These are phyloP conservation scores for Trachymyrmex cornetzi DNA, from an alignment of 1,140 invertebrate species.

Conservation along the genomic window DNA sequence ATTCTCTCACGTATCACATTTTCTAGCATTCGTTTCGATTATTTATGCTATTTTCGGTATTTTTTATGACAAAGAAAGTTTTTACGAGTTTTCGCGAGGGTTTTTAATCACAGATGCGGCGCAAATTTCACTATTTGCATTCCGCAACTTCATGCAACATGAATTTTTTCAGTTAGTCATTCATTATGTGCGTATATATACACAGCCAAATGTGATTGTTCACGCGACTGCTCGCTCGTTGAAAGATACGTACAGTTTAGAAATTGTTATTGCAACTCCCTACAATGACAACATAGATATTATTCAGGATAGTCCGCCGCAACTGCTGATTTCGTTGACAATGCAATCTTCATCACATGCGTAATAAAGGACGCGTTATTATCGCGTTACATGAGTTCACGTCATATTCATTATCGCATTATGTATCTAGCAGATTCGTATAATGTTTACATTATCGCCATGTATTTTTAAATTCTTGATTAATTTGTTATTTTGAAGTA, in stretches of 20 bases:
- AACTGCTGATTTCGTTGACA: constrained; percentile 31
- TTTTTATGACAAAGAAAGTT: not conserved
- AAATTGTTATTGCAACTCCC: constrained; percentile 55
- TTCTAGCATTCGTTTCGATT: not conserved
- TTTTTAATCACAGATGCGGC: not conserved
- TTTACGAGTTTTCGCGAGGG: not conserved
- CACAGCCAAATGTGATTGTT: constrained; percentile 21
- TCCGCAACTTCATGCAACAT: not conserved
- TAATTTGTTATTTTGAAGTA: not conserved
- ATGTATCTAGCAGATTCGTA: not conserved
- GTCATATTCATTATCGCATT: not conserved
- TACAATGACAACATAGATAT: constrained; percentile 47
- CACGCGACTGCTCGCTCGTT: not conserved
- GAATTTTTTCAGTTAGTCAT: constrained; percentile 33
- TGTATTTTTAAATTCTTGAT: not conserved
- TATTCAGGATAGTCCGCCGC: constrained; percentile 44
- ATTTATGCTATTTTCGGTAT: not conserved
- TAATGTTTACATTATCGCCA: not conserved
- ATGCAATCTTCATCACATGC: constrained; percentile 15
- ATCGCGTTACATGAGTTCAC: constrained; percentile 28
- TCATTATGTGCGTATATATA: constrained; percentile 21
- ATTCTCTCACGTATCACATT: not conserved
- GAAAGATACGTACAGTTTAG: constrained; percentile 7
- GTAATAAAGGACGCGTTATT: constrained; percentile 43
- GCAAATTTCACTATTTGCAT: constrained; percentile 9